Base-by-base conservation (phyloP, 2,113 vertebrate species). In the Melospiza melodia region DNA sequence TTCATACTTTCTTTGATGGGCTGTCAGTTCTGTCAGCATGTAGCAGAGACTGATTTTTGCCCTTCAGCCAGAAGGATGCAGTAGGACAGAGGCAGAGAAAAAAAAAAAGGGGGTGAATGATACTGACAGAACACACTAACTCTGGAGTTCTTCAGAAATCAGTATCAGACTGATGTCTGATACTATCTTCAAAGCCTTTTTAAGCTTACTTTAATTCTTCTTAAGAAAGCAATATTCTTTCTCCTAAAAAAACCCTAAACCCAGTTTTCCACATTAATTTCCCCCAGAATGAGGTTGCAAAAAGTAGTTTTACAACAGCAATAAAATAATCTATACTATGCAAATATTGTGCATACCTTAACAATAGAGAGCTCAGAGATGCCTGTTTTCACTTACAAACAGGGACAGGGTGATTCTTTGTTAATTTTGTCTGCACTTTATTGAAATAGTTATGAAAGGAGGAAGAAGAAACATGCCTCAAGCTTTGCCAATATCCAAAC, bases 401-500 rank as follows among this genome's bases (percentile, higher is more conserved):
- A 8, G 28, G 93, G 78, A 95, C 55, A 84, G 79, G 52, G 61
- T 88, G 93, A 94, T 90, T 88, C 65, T 77, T 85, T 18, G 25
- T 80, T 97, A 95, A 95, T 94, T 94, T 89, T 92, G 75, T 86
- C 90, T 90, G 51, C 9, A 27, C 52, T 97, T 90, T 72, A 86
- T 57, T 95, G 94, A 94, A 96, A 91, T 59, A 63, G 71, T 91
- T 95, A 90, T 39, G 72, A 92, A 89, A 71, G 43, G 9, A 91
- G 65, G 85, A 93, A 83, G 71, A 90, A 91, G 85, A 94, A 86
- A 11, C 61, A 80, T 59, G 68, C 63, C 74, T 95, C 59, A 1
- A 88, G 49, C 72, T 80, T 86, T 91, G 94, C 93, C 95, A 95
- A 90, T 68, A 93, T 86, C 90, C 76, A 94, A 96, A 94, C 90